These are phyloP conservation scores for Zosterops hypoxanthus DNA, from an alignment of 2,113 vertebrate species.

Conservation along the genomic window DNA sequence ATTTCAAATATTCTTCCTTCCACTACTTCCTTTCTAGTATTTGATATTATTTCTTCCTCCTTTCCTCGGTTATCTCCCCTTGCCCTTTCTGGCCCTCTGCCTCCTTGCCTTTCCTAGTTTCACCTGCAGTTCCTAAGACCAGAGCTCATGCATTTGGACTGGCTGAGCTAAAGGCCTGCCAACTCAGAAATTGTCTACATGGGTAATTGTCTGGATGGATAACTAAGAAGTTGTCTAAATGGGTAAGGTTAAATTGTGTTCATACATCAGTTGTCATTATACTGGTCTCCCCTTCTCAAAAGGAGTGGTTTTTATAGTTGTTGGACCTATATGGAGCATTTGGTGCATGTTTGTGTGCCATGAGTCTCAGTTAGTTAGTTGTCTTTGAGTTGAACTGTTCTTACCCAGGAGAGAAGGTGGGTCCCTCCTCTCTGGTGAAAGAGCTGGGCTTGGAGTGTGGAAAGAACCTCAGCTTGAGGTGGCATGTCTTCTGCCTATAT, in stretches of 20 bases:
- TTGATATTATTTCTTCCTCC: not conserved
- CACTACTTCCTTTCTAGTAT: not conserved
- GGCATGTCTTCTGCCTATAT: not conserved
- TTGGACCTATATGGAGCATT: not conserved
- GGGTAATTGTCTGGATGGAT: not conserved
- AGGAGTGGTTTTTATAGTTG: not conserved
- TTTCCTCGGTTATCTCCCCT: not conserved
- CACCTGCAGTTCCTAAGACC: not conserved
- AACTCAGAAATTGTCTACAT: not conserved
- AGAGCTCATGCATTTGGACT: not conserved
- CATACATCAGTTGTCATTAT: not conserved
- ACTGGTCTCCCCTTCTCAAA: not conserved
- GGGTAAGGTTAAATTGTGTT: not conserved
- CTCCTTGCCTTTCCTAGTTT: not conserved
- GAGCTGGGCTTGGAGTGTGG: not conserved
- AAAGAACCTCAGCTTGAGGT: slow-evolving; percentile 22
- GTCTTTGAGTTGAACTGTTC: slow-evolving; percentile 12
- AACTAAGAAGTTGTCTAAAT: not conserved
- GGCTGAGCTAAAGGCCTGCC: not conserved
- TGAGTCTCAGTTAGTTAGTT: not conserved
- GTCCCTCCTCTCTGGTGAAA: not conserved
- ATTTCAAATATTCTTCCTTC: not conserved
- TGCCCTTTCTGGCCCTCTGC: not conserved
- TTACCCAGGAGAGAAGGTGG: not conserved
- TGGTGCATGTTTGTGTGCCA: not conserved